phyloP scores from a whole-genome alignment of 2,113 vertebrate genomes.

The Anolis carolinensis region DNA sequence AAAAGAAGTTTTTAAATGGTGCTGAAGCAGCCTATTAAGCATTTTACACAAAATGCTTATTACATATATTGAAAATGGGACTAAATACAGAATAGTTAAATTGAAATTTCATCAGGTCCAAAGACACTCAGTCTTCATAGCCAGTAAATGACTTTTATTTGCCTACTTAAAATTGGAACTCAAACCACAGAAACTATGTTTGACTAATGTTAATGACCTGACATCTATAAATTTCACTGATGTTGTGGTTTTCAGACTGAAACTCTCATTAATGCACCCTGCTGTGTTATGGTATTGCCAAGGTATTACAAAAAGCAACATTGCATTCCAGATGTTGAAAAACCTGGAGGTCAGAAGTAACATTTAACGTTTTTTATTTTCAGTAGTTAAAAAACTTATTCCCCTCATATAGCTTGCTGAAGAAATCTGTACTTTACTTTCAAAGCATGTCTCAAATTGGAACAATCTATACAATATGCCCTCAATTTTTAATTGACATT shows the following conservation, averaged over 20 bases:
- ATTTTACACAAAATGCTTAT: neutral
- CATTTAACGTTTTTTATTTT: constrained; percentile 24
- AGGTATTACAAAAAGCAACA: constrained; percentile 61
- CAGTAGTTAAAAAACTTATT: constrained; percentile 41
- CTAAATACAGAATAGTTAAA: constrained; percentile 44
- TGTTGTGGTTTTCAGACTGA: constrained; percentile 63
- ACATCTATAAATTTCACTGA: constrained; percentile 65
- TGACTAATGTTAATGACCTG: constrained; percentile 54
- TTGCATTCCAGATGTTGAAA: constrained; percentile 65
- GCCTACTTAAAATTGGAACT: constrained; percentile 45
- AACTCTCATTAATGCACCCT: constrained; percentile 68
- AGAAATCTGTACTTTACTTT: neutral
- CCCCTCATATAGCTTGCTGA: constrained; percentile 3
- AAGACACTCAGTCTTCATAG: constrained; percentile 39
- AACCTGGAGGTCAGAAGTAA: constrained; percentile 51
- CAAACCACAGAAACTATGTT: constrained; percentile 56
- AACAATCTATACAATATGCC: neutral
- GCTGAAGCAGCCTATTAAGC: neutral
- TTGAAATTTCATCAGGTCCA: constrained; percentile 42
- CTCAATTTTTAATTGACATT: neutral
- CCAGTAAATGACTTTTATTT: constrained; percentile 41
- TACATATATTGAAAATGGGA: neutral
- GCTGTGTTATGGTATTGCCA: constrained; percentile 65
- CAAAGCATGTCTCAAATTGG: neutral
- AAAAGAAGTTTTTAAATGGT: constrained; percentile 37